Evolutionary conservation across 2,113 vertebrate genomes (phyloP).

Genomic region (Mormyrus iriodes): DNA sequence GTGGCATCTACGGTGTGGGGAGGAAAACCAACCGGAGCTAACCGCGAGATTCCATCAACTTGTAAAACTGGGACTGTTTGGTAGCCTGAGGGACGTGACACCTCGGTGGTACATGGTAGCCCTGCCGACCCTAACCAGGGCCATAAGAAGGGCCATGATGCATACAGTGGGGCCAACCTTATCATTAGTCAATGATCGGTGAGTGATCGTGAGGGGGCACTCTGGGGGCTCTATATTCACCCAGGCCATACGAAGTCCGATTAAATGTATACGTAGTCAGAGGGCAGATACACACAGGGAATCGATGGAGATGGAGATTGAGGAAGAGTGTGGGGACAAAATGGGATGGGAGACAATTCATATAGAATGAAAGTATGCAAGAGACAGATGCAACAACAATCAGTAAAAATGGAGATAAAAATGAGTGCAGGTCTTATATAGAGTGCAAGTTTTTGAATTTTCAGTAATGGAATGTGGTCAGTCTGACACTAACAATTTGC

Average conservation of each 20-base stretch:
- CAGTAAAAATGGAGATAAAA: conserved; percentile 6
- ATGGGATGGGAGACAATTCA: background rate
- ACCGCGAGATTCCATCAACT: background rate
- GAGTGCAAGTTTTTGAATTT: conserved; percentile 37
- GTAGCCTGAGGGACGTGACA: background rate
- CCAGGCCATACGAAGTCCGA: too few relatives aligned
- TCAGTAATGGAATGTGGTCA: conserved; percentile 34
- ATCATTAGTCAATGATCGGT: background rate
- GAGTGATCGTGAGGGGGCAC: background rate
- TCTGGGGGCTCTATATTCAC: background rate
- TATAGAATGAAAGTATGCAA: background rate
- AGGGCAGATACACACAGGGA: background rate
- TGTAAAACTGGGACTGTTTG: background rate
- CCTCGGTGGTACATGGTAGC: background rate
- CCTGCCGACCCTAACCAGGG: background rate
- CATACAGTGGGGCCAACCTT: background rate
- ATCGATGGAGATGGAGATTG: background rate
- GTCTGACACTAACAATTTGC: conserved; percentile 37
- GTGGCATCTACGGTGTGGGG: background rate
- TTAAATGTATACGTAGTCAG: background rate
- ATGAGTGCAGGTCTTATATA: conserved; percentile 15
- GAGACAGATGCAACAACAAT: background rate
- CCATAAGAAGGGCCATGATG: background rate
- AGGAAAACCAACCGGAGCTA: background rate
- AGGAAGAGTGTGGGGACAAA: background rate